Evolutionary conservation across 2,888 invertebrate species (phyloP).

Genomic region (Nowickia ferox): DNA sequence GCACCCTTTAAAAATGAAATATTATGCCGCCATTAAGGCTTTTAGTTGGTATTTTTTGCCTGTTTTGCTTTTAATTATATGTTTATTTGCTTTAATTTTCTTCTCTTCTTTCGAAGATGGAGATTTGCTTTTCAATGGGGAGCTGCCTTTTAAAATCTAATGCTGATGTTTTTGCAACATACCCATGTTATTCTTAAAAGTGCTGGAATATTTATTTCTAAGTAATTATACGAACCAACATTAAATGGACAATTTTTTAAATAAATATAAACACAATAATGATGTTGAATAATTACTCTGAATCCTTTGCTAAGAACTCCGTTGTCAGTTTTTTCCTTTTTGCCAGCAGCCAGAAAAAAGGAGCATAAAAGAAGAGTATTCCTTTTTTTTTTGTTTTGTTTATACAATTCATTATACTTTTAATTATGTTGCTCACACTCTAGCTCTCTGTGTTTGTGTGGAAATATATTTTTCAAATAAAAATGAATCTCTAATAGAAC

Average conservation of each 20-base stretch:
- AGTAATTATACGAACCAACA: slow-evolving; percentile 26
- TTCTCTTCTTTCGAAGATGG: background rate
- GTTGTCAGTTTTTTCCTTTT: slow-evolving; percentile 6
- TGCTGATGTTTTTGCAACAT: background rate
- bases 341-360: slow-evolving; percentile 17
- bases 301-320: slow-evolving; percentile 41
- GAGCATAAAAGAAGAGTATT: slow-evolving; percentile 32
- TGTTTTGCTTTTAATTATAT: slow-evolving; percentile 17
- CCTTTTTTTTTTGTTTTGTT: slow-evolving; percentile 42
- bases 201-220: slow-evolving; percentile 19
- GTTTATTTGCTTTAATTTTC: slow-evolving; percentile 17
- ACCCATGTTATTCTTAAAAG: background rate
- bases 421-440: slow-evolving; percentile 60
- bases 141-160: background rate
- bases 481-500: slow-evolving; percentile 53
- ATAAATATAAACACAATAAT: slow-evolving; percentile 62
- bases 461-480: slow-evolving; percentile 6
- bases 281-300: slow-evolving; percentile 58
- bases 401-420: slow-evolving; percentile 70
- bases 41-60: slow-evolving; percentile 5
- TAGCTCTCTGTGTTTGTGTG: background rate
- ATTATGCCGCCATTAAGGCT: background rate
- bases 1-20: slow-evolving; percentile 1
- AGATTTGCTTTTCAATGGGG: background rate
- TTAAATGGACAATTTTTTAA: slow-evolving; percentile 36